phyloP scores from a whole-genome alignment of 2,888 invertebrate species.

The Napeogenes inachia region DNA sequence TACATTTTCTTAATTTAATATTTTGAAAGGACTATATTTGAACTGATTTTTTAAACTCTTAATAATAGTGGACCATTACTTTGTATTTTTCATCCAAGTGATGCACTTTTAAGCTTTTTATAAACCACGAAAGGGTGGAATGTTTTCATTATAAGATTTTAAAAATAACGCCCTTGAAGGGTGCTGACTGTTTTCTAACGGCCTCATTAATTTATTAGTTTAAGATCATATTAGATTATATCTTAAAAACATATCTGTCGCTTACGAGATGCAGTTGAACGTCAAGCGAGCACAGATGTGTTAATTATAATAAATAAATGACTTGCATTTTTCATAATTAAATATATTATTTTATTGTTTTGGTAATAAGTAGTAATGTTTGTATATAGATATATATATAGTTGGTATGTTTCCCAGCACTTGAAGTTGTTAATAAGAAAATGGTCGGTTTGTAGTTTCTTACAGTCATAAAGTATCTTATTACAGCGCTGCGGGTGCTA shows the following conservation, averaged over 20 bases:
- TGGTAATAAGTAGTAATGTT: too few species aligned
- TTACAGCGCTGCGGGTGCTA: constrained; percentile 21
- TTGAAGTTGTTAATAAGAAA: not conserved
- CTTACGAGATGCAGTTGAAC: too few species aligned
- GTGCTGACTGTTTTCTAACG: constrained; percentile 50
- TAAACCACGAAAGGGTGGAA: constrained; percentile 36
- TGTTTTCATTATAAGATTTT: constrained; percentile 57
- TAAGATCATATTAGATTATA: too few species aligned
- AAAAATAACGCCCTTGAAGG: constrained; percentile 53
- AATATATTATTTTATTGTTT: too few species aligned
- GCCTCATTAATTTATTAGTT: constrained; percentile 36
- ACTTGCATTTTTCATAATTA: too few species aligned
- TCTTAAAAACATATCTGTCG: too few species aligned
- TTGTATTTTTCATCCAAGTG: constrained; percentile 7
- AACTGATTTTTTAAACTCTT: not conserved
- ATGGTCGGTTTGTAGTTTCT: constrained; percentile 2
- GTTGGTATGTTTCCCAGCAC: too few species aligned
- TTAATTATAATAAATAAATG: too few species aligned
- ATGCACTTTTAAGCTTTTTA: constrained; percentile 35
- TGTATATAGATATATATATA: too few species aligned
- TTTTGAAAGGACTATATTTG: not conserved
- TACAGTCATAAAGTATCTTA: constrained; percentile 21
- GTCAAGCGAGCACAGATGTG: too few species aligned
- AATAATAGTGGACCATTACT: not conserved
- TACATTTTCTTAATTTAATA: too few species aligned